Evolutionary conservation across 1,140 invertebrate species (phyloP), one percentile per base, ranked within the genome.

Genomic region (Apocrypta bakeri): DNA sequence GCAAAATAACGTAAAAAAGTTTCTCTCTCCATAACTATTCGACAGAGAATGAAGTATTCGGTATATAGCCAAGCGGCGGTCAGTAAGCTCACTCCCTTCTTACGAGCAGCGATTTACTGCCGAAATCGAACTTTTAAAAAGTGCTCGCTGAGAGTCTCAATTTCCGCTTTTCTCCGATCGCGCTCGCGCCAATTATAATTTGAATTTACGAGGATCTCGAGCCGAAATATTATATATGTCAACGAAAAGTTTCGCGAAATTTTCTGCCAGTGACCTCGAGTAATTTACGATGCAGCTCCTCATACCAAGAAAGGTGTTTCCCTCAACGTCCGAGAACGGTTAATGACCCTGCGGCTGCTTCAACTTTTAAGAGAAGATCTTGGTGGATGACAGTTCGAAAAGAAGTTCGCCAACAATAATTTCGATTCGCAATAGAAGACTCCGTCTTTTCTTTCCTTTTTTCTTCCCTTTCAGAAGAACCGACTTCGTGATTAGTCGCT

Each of bases 131-230:
- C 61, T 42, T 66, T 68, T 66, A 31, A 66, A 68, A 78, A 75
- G 73, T 61, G 14, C n/a, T 31, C 24, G 63, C 63, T 2, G 63
- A 84, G 81, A 83, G 83, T 86, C 85, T 82, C 84, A 84, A 87
- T 86, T 86, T 82, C 85, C 83, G 56, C 73, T 79, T 81, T 42
- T 29, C 74, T 72, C 29, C 77, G 56, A 85, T 84, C 77, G 48
- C 27, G 33, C 64, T 37, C 33, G 33, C 33, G 48, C 84, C 85
- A 85, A 88, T 88, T 88, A 88, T 86, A 86, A 87, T 85, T 85
- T 84, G 84, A 87, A 88, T 88, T 88, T 88, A 88, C 75, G 85
- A 85, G 66, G 79, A 40, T 33, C 66, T 74, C 37, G n/a, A n/a
- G 25, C n/a, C 84, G 40, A 29, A 21, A 76, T 37, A n/a, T n/a